Base-by-base conservation (phyloP, 1,140 invertebrate genomes). In the Bicyclus anynana region DNA sequence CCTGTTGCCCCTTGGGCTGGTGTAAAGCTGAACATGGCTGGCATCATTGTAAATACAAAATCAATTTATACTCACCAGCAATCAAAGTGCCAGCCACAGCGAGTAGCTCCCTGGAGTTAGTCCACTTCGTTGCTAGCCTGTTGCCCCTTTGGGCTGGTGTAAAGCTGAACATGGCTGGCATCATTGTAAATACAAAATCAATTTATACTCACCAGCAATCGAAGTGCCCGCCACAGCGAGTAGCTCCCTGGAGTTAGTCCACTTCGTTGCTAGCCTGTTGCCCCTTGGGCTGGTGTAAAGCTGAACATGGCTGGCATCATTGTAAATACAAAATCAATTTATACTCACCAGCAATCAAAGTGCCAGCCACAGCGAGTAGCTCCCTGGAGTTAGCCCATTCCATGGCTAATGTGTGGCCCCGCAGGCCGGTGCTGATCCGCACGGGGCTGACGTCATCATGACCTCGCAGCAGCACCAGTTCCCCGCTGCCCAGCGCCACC, bases 381-480 rank as follows among this genome's bases (percentile, higher is more conserved):
- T 98, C 96, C 21, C 96, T 93, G 0, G 96, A 97, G 81, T 98
- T 99, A 42, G 96, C 97, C 97, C 98, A 99, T 86, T 99, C 97
- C 89, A 98, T 95, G 62, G 94, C 93, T 44, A 96, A 81, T 1
- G 94, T 93, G 20, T 89, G 84, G 38, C 95, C 94, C 68, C 94
- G 93, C 50, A 97, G 87, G 2, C 93, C 93, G 0, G 97, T 98
- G 69, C 93, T 91, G 58, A 99, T 93, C 53, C 96, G 92, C 40
- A 94, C 92, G 0, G 97, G 97, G 50, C 94, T 95, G 10, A 98
- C 92, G 84, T 99, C 97, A 84, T 99, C 97, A 77, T 97, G 98
- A 12, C 94, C 96, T 49, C 94, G 93, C 76, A 99, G 90, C 55
- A 99, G 90, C 65, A 95, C 95, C 14, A 99, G 94, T 65, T 93